These are phyloP conservation scores for Pocillopora grandis DNA, from an alignment of 92 coral and sea anemone species.

Conservation along the genomic window DNA sequence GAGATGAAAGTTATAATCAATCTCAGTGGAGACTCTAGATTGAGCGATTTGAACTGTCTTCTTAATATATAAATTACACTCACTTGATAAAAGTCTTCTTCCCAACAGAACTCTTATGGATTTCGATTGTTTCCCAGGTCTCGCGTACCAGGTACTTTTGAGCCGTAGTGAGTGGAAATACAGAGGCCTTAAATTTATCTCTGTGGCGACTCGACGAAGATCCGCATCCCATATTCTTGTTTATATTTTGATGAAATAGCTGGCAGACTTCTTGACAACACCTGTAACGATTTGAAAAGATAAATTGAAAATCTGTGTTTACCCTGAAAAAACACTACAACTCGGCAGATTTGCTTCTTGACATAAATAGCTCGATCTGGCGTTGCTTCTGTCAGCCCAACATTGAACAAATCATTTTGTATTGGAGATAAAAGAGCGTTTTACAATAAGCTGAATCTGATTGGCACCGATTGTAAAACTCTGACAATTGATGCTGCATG, in stretches of 20 bases:
- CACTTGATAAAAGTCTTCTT: conserved; percentile 77
- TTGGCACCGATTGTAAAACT: neutral
- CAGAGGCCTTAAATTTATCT: neutral
- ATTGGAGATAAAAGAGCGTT: neutral
- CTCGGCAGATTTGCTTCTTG: neutral
- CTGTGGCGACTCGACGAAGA: neutral
- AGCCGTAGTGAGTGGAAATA: conserved; percentile 52
- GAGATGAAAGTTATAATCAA: too few species aligned
- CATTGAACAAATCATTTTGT: neutral
- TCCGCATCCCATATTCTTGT: conserved; percentile 26
- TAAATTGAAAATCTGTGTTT: neutral
- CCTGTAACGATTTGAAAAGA: conserved; percentile 1
- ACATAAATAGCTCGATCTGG: neutral
- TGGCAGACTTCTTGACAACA: neutral
- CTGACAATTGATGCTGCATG: neutral
- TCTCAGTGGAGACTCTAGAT: too few species aligned
- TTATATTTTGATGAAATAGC: too few species aligned
- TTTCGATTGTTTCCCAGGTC: conserved; percentile 81
- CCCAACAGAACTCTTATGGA: conserved; percentile 61
- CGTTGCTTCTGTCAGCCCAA: neutral
- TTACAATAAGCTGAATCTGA: neutral
- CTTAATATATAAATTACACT: conserved; percentile 1
- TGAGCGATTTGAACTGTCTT: too few species aligned
- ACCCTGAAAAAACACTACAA: neutral
- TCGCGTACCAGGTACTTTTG: conserved; percentile 84